Evolutionary conservation across 1,140 invertebrate species (phyloP), one percentile per base, ranked within the genome.

Genomic region (Solenopsis fugax): DNA sequence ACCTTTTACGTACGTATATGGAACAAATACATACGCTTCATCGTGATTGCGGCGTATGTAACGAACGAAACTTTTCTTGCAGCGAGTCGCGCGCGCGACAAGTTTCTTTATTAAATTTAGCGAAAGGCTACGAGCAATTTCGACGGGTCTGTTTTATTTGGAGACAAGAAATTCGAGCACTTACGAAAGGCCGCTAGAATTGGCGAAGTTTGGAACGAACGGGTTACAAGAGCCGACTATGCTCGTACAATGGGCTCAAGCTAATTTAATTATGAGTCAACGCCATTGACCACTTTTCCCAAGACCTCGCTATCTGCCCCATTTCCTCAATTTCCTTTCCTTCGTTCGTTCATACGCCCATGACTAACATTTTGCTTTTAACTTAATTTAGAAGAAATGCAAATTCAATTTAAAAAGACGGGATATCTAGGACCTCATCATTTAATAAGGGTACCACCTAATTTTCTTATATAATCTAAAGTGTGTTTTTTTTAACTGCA

Each of bases 201-300:
- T 48, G 64, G 37, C 41, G 0, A 87, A 88, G 76, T 41, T 58
- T 52, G 18, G 41, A 62, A 37, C 52, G 50, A 67, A 88, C 54
- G 58, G 71, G 45, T 52, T 21, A 54, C 75, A 37, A 37, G 52
- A 50, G 41, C 9, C 29, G 34, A n/a, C 45, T 29, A 58, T 34
- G 45, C 54, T 24, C 21, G 29, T 58, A 88, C 60, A 88, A 88
- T 76, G 60, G 48, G 45, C 64, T 84, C 37, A 48, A 37, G 67
- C 62, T 88, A 88, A 88, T 89, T 89, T 88, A 84, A 88, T 88
- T 88, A 88, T 88, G 78, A 73, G 58, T 71, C 71, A 81, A 48
- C 48, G n/a, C 50, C 62, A 89, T 88, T 89, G 78, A 88, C 48
- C 54, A 29, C 21, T 67, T 24, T 54, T 76, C 54, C 54, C 62